Percentiles rank a stretch among this genome's conserved stretches.
These are phyloP conservation scores for Oryzias woworae DNA, from an alignment of 2,113 vertebrate species.

Conservation along the genomic window DNA sequence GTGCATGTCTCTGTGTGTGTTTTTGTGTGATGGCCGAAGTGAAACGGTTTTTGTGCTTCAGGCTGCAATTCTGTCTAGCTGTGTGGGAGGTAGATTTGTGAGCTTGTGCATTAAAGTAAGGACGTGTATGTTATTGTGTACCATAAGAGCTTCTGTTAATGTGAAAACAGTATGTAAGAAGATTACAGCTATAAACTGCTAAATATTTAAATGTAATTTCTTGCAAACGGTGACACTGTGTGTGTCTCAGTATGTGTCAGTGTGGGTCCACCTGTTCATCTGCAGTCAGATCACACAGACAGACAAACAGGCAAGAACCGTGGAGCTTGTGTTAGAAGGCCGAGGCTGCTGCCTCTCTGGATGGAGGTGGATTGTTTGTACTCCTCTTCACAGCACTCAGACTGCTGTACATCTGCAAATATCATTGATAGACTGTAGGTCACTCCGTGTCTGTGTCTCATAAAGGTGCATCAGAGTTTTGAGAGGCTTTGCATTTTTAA, in stretches of 20 bases:
- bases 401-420: no score
- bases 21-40: slow-evolving; percentile 10
- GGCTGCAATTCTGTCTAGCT: slow-evolving; percentile 45
- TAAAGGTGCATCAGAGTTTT: no score
- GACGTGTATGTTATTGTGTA: slow-evolving; percentile 20
- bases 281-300: neutral
- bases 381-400: no score
- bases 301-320: neutral
- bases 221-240: slow-evolving; percentile 10
- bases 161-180: slow-evolving; percentile 23
- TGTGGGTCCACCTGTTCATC: slow-evolving; percentile 3
- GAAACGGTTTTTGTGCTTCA: slow-evolving; percentile 46
- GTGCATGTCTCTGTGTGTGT: slow-evolving; percentile 33
- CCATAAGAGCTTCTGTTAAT: neutral
- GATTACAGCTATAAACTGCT: slow-evolving; percentile 49
- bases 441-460: no score
- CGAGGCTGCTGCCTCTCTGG: no score
- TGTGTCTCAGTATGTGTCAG: slow-evolving; percentile 5
- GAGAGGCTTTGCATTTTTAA: no score
- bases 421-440: no score
- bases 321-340: no score
- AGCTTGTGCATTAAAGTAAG: slow-evolving; percentile 16
- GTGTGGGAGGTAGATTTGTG: slow-evolving; percentile 63
- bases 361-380: no score
- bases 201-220: slow-evolving; percentile 64